Evolutionary conservation across 1,140 invertebrate species (phyloP).

Genomic region (Pseudomyrmex sp.): DNA sequence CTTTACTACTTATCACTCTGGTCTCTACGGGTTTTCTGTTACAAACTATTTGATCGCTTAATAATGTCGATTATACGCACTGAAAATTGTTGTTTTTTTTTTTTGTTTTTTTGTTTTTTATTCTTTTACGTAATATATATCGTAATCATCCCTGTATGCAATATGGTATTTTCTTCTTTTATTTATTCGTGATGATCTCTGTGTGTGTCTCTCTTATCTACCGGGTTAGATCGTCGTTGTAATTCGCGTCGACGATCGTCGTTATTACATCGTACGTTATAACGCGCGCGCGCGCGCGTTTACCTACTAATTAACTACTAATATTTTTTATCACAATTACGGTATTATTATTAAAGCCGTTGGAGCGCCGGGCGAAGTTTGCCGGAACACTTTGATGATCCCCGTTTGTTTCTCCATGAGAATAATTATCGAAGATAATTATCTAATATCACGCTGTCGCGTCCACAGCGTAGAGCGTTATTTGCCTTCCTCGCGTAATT

Average conservation of each 20-base stretch:
- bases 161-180: slow-evolving; percentile 37
- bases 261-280: slow-evolving; percentile 35
- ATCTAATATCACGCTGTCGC: neutral
- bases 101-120: slow-evolving; percentile 17
- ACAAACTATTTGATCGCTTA: slow-evolving; percentile 71
- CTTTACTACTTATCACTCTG: slow-evolving; percentile 60
- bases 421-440: slow-evolving; percentile 40
- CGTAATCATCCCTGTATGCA: slow-evolving; percentile 65
- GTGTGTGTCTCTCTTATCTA: slow-evolving; percentile 38
- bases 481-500: neutral
- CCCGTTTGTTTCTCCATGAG: slow-evolving; percentile 21
- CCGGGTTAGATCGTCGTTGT: slow-evolving; percentile 41
- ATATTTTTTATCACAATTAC: slow-evolving; percentile 75
- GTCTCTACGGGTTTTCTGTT: slow-evolving; percentile 50
- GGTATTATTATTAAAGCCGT: slow-evolving; percentile 71
- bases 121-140: slow-evolving; percentile 53
- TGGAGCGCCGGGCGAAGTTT: slow-evolving; percentile 50
- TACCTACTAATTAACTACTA: slow-evolving; percentile 62
- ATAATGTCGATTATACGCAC: slow-evolving; percentile 67
- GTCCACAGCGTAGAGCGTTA: neutral
- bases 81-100: slow-evolving; percentile 22
- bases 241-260: slow-evolving; percentile 52
- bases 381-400: slow-evolving; percentile 41
- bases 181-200: slow-evolving; percentile 50
- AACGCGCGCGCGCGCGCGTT: neutral